Conservation (phyloP, 2,888 invertebrate species). For the Tenodera sinensis region DNA sequence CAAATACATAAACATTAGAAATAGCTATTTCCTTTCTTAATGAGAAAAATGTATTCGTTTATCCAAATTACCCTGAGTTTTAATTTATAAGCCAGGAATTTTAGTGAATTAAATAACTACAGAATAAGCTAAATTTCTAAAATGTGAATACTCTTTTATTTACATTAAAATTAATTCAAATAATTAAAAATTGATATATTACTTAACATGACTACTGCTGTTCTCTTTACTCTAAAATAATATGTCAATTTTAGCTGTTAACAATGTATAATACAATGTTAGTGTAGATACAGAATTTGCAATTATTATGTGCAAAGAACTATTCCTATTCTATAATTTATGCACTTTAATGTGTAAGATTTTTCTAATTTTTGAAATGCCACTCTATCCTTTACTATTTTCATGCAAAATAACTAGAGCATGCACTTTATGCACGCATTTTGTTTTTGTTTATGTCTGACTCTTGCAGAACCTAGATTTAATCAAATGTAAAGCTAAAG, state of each 20-base stretch:
- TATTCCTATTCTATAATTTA: background rate
- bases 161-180: background rate
- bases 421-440: background rate
- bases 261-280: background rate
- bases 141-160: background rate
- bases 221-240: background rate
- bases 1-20: background rate
- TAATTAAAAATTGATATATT: background rate
- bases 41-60: too few species aligned
- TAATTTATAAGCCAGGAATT: background rate
- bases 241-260: background rate
- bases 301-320: background rate
- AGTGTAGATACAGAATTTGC: background rate
- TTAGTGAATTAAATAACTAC: background rate
- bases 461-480: background rate
- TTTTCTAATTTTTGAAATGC: background rate
- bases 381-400: background rate
- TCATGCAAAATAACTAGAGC: constrained; percentile 1
- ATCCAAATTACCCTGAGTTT: too few species aligned
- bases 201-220: too few species aligned
- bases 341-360: background rate
- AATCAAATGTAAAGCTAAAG: background rate
- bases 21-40: background rate
- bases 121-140: background rate
- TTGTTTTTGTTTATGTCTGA: background rate